Evolutionary conservation across 2,888 invertebrate genomes (phyloP).

Genomic region (Trimorus sp.): DNA sequence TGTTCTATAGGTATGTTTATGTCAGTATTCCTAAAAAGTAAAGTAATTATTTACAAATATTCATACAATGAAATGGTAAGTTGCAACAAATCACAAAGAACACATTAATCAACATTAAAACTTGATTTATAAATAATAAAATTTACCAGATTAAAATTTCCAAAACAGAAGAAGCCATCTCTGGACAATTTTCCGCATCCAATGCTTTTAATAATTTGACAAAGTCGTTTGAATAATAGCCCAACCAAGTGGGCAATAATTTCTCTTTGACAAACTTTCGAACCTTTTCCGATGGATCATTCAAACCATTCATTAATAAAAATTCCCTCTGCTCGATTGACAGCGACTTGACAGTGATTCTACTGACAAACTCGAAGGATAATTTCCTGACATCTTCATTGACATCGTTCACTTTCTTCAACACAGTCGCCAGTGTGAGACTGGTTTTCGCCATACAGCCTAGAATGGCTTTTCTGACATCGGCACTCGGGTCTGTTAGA

Average conservation of each 20-base stretch:
- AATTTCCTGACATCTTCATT: slow-evolving; percentile 88
- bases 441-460: slow-evolving; percentile 88
- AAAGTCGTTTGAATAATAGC: slow-evolving; percentile 87
- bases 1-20: slow-evolving; percentile 80
- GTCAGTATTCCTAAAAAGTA: slow-evolving; percentile 61
- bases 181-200: slow-evolving; percentile 86
- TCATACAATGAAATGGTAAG: no score
- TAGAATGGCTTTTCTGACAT: slow-evolving; percentile 88
- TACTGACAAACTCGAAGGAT: slow-evolving; percentile 83
- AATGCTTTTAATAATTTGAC: slow-evolving; percentile 88
- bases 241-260: slow-evolving; percentile 89
- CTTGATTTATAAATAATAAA: no score
- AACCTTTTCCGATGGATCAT: slow-evolving; percentile 84
- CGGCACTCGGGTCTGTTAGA: slow-evolving; percentile 88
- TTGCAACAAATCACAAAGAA: no score
- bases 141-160: slow-evolving; percentile 84
- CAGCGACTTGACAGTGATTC: slow-evolving; percentile 84
- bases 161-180: slow-evolving; percentile 83
- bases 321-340: slow-evolving; percentile 86
- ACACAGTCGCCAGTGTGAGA: slow-evolving; percentile 86
- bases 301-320: slow-evolving; percentile 85
- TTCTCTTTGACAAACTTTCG: slow-evolving; percentile 81
- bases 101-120: no score
- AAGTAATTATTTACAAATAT: background rate
- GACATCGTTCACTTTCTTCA: slow-evolving; percentile 89